Evolutionary conservation across 2,113 vertebrate genomes (phyloP), one percentile per base, ranked within the genome.

Genomic region (Xiphophorus couchianus): DNA sequence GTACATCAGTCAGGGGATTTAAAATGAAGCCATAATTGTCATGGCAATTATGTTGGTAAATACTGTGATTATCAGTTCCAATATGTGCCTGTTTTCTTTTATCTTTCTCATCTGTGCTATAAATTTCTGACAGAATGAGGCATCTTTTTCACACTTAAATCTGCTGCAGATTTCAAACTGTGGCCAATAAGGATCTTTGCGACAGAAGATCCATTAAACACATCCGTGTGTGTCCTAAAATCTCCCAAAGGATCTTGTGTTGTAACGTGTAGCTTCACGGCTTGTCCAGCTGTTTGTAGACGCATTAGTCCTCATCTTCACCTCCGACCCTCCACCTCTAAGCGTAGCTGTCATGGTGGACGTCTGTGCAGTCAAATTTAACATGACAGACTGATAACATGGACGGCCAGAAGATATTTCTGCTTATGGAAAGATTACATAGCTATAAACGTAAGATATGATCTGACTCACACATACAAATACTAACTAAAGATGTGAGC

Each of bases 201-300:
- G 19, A 54, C 51, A 22, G 51, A 54, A 25, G 51, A 54, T 54
- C 51, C 51, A 54, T 54, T 25, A 25, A 54, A 54, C 19, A 25
- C 51, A 54, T 25, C 6, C 8, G 0, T 8, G 19, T 22, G 2
- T 54, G 58, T 69, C 14, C 42, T 44, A 17, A 44, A 44, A 66
- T 71, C 33, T 48, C 75, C 83, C 81, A 69, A 25, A 4, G 84
- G 85, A 78, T 31, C 30, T 27, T 27, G 22, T 11, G 80, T 68
- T 82, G 37, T 69, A 81, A 88, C 29, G 60, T 42, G 67, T 27
- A 73, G 42, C 58, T 69, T 81, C 84, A 88, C 81, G 89, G 75
- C 77, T 73, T 10, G 76, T 76, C 66, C 74, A 25, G 79, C 44
- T 65, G 70, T 25, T 28, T 70, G 33, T 27, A 37, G 48, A 31